Conservation (phyloP, 1,140 invertebrate species). For the Procambarus virginalis region DNA sequence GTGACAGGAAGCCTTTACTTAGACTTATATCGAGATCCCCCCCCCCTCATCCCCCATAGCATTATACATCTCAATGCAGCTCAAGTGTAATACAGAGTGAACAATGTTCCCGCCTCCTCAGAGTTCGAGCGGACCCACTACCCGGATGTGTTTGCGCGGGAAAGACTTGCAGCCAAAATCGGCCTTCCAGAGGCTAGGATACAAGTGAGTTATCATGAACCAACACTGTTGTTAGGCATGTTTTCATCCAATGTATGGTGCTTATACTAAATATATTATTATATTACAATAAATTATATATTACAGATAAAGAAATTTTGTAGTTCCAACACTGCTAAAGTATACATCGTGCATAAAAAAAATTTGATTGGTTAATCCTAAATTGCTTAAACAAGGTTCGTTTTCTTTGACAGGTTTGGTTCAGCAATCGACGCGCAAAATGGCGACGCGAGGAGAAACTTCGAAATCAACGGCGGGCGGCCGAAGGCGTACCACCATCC, state of each 20-base stretch:
- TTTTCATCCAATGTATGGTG: neutral
- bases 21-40: too few relatives aligned
- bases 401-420: slow-evolving; percentile 88
- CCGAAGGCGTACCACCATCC: slow-evolving; percentile 52
- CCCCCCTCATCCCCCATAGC: too few relatives aligned
- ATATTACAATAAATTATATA: too few relatives aligned
- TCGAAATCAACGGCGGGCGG: slow-evolving; percentile 85
- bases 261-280: too few relatives aligned
- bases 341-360: too few relatives aligned
- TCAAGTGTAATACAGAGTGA: too few relatives aligned
- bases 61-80: too few relatives aligned
- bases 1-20: too few relatives aligned
- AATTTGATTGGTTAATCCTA: neutral
- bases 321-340: too few relatives aligned
- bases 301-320: too few relatives aligned
- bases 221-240: neutral
- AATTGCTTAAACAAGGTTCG: neutral
- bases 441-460: slow-evolving; percentile 98
- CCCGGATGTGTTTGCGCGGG: slow-evolving; percentile 98
- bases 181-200: slow-evolving; percentile 99
- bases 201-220: slow-evolving; percentile 79
- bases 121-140: slow-evolving; percentile 99
- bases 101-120: slow-evolving; percentile 74
- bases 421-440: slow-evolving; percentile 97
- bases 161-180: slow-evolving; percentile 97